Evolutionary conservation across 2,113 vertebrate genomes (phyloP).

Genomic region (Balaeniceps rex): DNA sequence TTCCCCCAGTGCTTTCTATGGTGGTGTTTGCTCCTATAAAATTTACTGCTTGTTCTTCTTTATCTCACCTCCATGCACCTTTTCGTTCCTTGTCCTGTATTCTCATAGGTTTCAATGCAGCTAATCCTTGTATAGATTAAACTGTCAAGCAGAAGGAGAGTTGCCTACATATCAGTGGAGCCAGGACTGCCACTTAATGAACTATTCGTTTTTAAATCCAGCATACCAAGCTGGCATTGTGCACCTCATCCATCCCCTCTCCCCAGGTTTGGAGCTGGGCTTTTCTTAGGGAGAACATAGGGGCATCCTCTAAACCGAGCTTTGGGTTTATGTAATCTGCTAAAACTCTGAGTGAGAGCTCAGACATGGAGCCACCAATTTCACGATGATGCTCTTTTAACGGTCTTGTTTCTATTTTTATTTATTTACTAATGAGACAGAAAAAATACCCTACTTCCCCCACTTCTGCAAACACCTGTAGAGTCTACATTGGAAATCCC

Average conservation of each 20-base stretch:
- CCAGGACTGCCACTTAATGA: background rate
- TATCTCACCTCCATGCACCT: background rate
- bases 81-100: background rate
- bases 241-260: background rate
- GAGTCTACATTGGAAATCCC: background rate
- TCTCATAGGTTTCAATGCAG: background rate
- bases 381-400: background rate
- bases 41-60: background rate
- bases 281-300: background rate
- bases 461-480: background rate
- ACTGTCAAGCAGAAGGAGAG: background rate
- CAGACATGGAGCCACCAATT: background rate
- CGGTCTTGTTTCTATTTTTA: background rate
- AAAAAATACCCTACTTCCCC: background rate
- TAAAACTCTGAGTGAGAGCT: background rate
- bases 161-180: background rate
- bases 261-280: background rate
- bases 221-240: background rate
- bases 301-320: background rate
- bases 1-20: background rate
- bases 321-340: background rate
- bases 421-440: background rate
- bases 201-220: background rate
- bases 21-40: background rate
- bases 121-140: background rate